Conservation (phyloP, 2,888 invertebrate species). For the Zhuqinia jingwanae region DNA sequence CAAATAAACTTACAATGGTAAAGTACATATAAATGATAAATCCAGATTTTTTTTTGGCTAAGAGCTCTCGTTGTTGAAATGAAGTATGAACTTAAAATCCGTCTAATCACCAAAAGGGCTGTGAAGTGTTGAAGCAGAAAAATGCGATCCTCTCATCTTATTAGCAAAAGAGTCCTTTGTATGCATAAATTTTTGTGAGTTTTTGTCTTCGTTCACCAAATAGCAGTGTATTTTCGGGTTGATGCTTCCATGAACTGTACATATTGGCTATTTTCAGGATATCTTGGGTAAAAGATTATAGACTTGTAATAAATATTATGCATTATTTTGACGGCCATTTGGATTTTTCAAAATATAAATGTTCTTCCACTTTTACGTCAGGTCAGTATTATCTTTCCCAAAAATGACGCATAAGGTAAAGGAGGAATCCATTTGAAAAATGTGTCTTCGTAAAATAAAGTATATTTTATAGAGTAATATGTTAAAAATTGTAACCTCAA, state of each 20-base stretch:
- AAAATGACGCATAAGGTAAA: too few species aligned
- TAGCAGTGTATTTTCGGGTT: background rate
- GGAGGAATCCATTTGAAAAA: too few species aligned
- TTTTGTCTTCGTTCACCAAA: background rate
- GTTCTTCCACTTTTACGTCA: too few species aligned
- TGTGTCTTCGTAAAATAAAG: too few species aligned
- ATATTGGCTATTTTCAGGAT: too few species aligned
- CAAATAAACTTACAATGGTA: background rate
- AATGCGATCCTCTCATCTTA: conserved; percentile 63
- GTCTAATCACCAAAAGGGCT: conserved; percentile 12
- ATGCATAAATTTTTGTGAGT: background rate
- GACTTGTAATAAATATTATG: too few species aligned
- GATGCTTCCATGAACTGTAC: background rate
- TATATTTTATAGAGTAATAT: too few species aligned
- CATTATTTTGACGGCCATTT: too few species aligned
- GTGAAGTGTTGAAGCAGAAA: conserved; percentile 55
- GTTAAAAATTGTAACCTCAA: too few species aligned
- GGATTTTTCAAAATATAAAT: too few species aligned
- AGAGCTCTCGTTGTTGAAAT: conserved; percentile 1
- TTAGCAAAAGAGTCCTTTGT: background rate
- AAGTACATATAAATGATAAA: conserved; percentile 16
- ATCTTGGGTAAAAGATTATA: too few species aligned
- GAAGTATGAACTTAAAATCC: conserved; percentile 34
- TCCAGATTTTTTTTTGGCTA: background rate
- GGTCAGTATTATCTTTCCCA: too few species aligned